Evolutionary conservation across 2,888 invertebrate species (phyloP).

Genomic region (Norana najaformis): DNA sequence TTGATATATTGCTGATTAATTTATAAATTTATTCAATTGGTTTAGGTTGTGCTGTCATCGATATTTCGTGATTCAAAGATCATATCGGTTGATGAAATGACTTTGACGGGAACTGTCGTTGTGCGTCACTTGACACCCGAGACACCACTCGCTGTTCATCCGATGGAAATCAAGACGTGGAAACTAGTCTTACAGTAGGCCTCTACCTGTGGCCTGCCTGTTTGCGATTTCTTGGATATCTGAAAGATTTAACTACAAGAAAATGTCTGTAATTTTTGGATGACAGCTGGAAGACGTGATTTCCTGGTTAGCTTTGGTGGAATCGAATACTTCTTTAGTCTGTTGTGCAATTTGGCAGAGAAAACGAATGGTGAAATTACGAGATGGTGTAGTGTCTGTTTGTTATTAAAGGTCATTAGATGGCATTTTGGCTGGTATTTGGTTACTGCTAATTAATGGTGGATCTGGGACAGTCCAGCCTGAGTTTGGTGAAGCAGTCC

Average conservation of each 20-base stretch:
- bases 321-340: neutral
- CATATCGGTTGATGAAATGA: slow-evolving; percentile 10
- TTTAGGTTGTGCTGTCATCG: neutral
- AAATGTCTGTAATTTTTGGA: neutral
- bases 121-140: neutral
- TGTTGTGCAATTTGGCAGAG: neutral
- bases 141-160: neutral
- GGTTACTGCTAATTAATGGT: neutral
- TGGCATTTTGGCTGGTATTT: neutral
- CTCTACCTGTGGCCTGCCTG: neutral
- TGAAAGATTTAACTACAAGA: neutral
- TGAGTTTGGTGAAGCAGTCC: neutral
- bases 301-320: neutral
- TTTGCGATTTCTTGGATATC: neutral
- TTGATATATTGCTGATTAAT: too few relatives aligned
- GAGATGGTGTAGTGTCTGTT: neutral
- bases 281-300: neutral
- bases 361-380: neutral
- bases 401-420: neutral
- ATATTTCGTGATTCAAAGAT: neutral
- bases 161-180: slow-evolving; percentile 21
- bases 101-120: neutral
- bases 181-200: neutral
- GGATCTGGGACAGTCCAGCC: neutral
- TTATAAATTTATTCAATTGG: neutral